phyloP scores from a whole-genome alignment of 2,888 invertebrate genomes.

The Cetonia aurata region DNA sequence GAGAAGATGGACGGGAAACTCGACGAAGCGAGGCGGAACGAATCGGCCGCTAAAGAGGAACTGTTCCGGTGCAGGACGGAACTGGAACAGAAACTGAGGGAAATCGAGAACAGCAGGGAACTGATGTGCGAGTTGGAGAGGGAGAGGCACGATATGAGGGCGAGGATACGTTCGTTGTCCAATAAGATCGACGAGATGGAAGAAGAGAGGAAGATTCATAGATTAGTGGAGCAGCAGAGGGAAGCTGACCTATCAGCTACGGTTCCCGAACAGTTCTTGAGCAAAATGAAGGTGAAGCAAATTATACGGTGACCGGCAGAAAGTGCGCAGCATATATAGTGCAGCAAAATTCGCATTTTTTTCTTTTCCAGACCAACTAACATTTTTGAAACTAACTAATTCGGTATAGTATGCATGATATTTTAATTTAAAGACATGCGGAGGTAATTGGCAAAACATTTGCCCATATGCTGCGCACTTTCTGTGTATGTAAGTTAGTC shows the following conservation, averaged over 20 bases:
- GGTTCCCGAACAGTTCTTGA: slow-evolving; percentile 60
- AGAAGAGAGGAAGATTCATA: slow-evolving; percentile 62
- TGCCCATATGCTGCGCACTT: too few relatives aligned
- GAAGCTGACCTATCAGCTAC: slow-evolving; percentile 50
- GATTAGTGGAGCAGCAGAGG: slow-evolving; percentile 56
- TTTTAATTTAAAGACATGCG: too few relatives aligned
- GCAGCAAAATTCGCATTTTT: too few relatives aligned
- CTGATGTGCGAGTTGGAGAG: slow-evolving; percentile 66
- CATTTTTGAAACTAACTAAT: too few relatives aligned
- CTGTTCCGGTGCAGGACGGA: slow-evolving; percentile 54
- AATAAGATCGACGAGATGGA: slow-evolving; percentile 60
- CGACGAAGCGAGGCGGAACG: slow-evolving; percentile 50
- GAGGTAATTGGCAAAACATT: too few relatives aligned
- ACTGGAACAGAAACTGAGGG: slow-evolving; percentile 55
- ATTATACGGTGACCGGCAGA: too few relatives aligned
- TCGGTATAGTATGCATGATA: too few relatives aligned
- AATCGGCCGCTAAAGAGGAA: slow-evolving; percentile 54
- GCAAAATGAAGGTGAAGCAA: slow-evolving; percentile 61
- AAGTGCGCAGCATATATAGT: too few relatives aligned
- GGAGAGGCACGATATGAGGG: slow-evolving; percentile 66
- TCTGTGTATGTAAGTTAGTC: too few relatives aligned
- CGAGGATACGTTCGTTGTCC: slow-evolving; percentile 66
- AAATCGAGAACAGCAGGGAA: slow-evolving; percentile 57
- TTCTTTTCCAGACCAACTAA: too few relatives aligned
- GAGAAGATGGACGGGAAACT: slow-evolving; percentile 56